phyloP scores from a whole-genome alignment of 2,797 vertebrate species.

The Arnoldichthys spilopterus region DNA sequence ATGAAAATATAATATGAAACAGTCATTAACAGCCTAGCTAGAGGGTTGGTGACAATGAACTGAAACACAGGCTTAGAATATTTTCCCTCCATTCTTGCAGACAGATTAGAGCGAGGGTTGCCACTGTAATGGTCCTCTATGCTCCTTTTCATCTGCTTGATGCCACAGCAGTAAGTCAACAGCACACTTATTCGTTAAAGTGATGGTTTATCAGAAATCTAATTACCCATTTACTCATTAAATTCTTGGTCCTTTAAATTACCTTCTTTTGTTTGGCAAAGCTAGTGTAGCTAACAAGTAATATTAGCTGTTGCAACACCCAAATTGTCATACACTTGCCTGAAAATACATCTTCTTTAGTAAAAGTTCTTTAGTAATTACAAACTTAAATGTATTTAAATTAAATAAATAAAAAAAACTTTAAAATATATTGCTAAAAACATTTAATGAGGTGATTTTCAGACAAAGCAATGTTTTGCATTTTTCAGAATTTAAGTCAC shows the following conservation, averaged over 20 bases:
- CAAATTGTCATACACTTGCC: not conserved
- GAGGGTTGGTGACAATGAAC: not conserved
- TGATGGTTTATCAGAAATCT: not conserved
- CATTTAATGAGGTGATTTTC: not conserved
- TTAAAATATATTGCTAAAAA: not conserved
- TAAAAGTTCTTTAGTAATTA: too few relatives aligned
- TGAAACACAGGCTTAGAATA: not conserved
- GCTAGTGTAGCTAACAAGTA: not conserved
- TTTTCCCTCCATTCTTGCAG: slow-evolving; percentile 67
- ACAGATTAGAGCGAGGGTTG: slow-evolving; percentile 79
- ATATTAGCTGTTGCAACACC: too few relatives aligned
- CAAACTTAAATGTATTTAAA: too few relatives aligned
- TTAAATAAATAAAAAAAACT: too few relatives aligned
- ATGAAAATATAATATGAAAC: not conserved
- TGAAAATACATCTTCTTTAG: not conserved
- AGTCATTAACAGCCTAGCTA: not conserved
- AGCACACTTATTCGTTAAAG: slow-evolving; percentile 9
- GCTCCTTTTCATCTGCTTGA: slow-evolving; percentile 82
- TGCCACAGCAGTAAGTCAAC: slow-evolving; percentile 73
- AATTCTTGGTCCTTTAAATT: not conserved
- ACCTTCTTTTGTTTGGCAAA: not conserved
- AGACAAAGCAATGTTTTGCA: too few relatives aligned
- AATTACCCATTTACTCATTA: not conserved
- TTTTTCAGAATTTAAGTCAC: too few relatives aligned
- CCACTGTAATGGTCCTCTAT: slow-evolving; percentile 77